A percentile compares a stretch with the other conserved stretches of the same genome.
phyloP scores from a whole-genome alignment of 2,797 vertebrate species.

The Coranthus polyacanthus region DNA sequence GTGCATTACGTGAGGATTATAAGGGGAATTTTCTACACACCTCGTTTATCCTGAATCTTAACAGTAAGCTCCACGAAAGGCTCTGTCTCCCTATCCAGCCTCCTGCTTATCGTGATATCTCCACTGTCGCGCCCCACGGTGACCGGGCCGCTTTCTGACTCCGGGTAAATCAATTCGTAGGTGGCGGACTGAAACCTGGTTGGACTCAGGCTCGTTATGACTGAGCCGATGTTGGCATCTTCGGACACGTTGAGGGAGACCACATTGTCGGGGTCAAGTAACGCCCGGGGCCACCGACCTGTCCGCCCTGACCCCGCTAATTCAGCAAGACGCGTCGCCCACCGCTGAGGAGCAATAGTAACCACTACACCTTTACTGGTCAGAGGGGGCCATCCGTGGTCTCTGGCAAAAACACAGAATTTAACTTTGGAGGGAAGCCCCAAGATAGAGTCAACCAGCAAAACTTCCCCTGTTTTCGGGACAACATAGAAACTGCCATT shows the following conservation, averaged over 20 bases:
- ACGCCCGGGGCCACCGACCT: conserved; percentile 68
- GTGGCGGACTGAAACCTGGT: conserved; percentile 79
- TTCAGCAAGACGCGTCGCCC: conserved; percentile 56
- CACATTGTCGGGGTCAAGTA: conserved; percentile 70
- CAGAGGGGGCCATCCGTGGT: conserved; percentile 88
- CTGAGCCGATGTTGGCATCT: conserved; percentile 85
- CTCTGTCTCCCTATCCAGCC: conserved; percentile 87
- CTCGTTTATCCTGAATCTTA: conserved; percentile 88
- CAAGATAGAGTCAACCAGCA: conserved; percentile 90
- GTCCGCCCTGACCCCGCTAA: conserved; percentile 35
- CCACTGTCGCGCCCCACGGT: conserved; percentile 87
- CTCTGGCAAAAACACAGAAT: conserved; percentile 86
- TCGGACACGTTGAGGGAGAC: conserved; percentile 86
- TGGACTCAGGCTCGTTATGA: conserved; percentile 83
- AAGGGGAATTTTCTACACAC: conserved; percentile 71
- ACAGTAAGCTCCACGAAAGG: conserved; percentile 85
- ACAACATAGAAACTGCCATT: conserved; percentile 91
- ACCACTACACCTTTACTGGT: conserved; percentile 84
- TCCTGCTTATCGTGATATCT: conserved; percentile 83
- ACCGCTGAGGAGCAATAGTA: conserved; percentile 82
- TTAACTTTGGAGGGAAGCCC: conserved; percentile 80
- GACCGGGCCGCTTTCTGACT: conserved; percentile 82
- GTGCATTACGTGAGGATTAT: conserved; percentile 42
- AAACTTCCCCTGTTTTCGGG: conserved; percentile 90
- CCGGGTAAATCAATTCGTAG: conserved; percentile 87